Base-by-base conservation (phyloP, 1,140 invertebrate species). In the Scaptomyza pallida region DNA sequence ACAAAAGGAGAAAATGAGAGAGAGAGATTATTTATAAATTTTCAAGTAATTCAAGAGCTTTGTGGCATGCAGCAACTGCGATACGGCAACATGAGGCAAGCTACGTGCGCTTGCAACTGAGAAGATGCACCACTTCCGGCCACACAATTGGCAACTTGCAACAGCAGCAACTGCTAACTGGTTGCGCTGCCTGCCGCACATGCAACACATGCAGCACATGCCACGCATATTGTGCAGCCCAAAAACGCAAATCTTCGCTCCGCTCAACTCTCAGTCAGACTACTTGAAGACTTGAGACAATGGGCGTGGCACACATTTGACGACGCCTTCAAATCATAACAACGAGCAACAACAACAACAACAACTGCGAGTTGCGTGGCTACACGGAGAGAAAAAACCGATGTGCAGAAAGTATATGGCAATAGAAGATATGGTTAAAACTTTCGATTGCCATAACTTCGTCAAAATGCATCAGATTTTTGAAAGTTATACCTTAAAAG, bases 61-160 rank as follows among this genome's bases (percentile, higher is more conserved):
- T 63, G 48, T 45, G 60, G 62, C 52, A 57, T 47, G 30, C 35
- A 12, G 21, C 21, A 13, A 9, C n/a, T 17, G 4, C 6, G 23
- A 23, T 5, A 15, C 30, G 9, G 43, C 62, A 26, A 56, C 52
- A 40, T 65, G 60, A 44, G 16, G 23, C 60, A 54, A 40, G 51
- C 16, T 44, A 60, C 64, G 45, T 67, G 55, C n/a, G 23, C 40
- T 13, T 63, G 65, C 41, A 63, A 19, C 26, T 19, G 57, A 9
- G 33, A 56, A 67, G 61, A 59, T 65, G 69, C 60, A 23, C 21
- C 50, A 78, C 79, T 82, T 82, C 78, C 78, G 78, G 78, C 64
- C 56, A 19, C 44, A 67, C 51, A 67, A 52, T 55, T 48, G 56
- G 56, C 64, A 43, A 54, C 51, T 68, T 33, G 50, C 37, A 68